Evolutionary conservation across 2,888 invertebrate species (phyloP).

Genomic region (Labia minor): DNA sequence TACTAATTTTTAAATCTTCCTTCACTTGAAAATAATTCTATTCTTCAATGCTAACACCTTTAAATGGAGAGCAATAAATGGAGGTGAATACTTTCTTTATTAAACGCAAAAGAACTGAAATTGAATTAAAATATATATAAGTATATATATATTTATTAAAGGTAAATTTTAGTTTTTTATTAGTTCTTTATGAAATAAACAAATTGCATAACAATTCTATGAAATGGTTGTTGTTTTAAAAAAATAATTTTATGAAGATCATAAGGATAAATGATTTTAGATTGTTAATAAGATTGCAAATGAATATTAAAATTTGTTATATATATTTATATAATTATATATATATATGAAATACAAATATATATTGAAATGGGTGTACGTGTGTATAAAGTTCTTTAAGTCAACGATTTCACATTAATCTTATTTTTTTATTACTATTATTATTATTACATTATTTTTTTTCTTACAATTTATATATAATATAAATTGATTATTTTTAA

Average conservation of each 20-base stretch:
- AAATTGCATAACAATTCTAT: no score
- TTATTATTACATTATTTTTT: no score
- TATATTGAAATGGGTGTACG: no score
- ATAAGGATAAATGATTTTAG: no score
- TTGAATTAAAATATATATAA: neutral
- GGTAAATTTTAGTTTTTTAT: no score
- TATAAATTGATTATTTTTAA: neutral
- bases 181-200: no score
- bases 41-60: neutral
- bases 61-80: neutral
- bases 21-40: neutral
- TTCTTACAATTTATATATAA: neutral
- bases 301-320: neutral
- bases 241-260: neutral
- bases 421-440: no score
- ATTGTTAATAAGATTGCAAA: constrained; percentile 13
- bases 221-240: neutral
- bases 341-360: no score
- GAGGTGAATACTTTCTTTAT: neutral
- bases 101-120: neutral
- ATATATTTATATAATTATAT: neutral
- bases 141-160: neutral
- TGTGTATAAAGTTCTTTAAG: neutral
- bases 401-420: constrained; percentile 13
- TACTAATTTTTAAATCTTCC: neutral